Conservation (phyloP, 1,140 invertebrate genomes). For the Laupala kohalensis region DNA sequence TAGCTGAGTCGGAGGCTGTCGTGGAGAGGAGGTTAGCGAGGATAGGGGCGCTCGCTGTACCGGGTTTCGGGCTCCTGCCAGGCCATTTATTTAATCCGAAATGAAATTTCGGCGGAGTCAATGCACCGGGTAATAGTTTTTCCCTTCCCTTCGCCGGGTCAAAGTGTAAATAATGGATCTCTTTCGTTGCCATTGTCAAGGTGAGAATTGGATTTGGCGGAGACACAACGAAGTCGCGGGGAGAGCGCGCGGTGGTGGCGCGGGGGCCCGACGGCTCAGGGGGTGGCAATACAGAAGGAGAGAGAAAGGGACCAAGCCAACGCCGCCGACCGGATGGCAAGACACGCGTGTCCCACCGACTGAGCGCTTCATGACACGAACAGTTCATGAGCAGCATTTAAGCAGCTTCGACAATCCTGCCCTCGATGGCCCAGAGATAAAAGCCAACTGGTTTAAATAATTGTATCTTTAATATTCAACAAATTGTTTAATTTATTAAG, state of each 20-base stretch:
- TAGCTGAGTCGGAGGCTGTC: no score
- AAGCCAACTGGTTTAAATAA: not conserved
- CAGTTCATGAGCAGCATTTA: not conserved
- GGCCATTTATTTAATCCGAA: conserved; percentile 15
- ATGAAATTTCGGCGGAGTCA: conserved; percentile 16
- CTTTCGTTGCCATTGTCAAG: conserved; percentile 23
- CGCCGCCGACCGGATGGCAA: no score
- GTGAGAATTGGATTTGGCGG: conserved; percentile 22
- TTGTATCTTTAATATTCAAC: not conserved
- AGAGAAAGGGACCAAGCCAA: not conserved
- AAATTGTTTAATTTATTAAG: not conserved
- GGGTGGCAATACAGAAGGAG: not conserved
- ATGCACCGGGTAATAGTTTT: conserved; percentile 16
- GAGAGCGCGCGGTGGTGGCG: not conserved
- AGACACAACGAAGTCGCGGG: conserved; percentile 9
- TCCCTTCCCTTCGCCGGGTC: conserved; percentile 15
- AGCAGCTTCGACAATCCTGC: no score
- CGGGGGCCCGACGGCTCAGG: not conserved
- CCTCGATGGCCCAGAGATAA: conserved; percentile 3
- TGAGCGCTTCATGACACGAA: not conserved
- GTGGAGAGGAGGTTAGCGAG: not conserved
- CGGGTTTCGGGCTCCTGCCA: not conserved
- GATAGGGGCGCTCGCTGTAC: not conserved
- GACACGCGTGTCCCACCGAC: not conserved
- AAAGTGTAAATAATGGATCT: conserved; percentile 25